Base-by-base conservation (phyloP, 30 jellyfish, hydroid and myxozoan species). In the Hydractinia symbiolongicarpus region DNA sequence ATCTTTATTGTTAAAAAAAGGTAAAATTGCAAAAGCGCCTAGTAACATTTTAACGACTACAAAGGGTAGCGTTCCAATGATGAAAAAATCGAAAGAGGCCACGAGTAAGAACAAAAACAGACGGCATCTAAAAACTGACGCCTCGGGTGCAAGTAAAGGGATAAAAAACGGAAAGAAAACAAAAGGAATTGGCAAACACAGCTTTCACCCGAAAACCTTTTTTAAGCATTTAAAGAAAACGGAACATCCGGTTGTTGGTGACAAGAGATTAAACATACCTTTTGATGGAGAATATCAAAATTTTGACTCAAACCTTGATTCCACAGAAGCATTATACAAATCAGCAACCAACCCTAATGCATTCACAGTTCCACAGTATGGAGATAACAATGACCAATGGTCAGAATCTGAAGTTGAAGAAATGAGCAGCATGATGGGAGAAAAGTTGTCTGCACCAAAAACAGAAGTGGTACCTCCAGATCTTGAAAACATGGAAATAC, bases 381-480 rank as follows among this genome's bases (percentile, higher is more conserved):
- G 74, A 44, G 74, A 51, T 64, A 44, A n/a, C 9, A 51, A 51
- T n/a, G 74, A 64, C 74, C 19, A 51, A n/a, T 64, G 74, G 74
- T 6, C 74, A 64, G 52, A 7, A 64, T n/a, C 19, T 64, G 74
- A 64, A 64, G 74, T 51, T 44, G 19, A 7, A 13, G 40, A 51
- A 6, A 64, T 64, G 74, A 64, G 40, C 74, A 51, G 40, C 19
- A 7, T 64, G 74, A 30, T 30, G 44, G 44, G 44, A 30, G 44
- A 30, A 30, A 30, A 30, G 44, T 30, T 30, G 2, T 30, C 44
- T 0, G 44, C 44, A 30, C 44, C 44, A 30, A 30, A 30, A 30
- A 30, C 44, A 0, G 44, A 30, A 30, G 44, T 30, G 44, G 44
- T 30, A 30, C 44, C 44, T 30, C 44, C 44, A 30, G 2, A 30